Evolutionary conservation across 2,888 invertebrate species (phyloP).

Genomic region (Sceliomorpha sp.): DNA sequence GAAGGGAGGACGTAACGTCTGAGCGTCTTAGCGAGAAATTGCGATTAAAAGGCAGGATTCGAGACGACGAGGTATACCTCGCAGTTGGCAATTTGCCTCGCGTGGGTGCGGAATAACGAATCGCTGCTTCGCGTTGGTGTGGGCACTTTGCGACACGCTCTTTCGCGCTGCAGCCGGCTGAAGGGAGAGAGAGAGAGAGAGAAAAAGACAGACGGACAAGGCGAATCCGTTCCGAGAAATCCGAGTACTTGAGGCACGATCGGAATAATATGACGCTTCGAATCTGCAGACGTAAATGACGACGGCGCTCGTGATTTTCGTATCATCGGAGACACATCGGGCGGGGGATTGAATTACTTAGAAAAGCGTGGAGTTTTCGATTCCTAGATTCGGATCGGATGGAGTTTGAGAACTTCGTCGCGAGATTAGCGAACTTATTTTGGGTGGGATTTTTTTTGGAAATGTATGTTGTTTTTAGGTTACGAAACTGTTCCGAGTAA

Average conservation of each 20-base stretch:
- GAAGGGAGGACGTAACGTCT: conserved; percentile 38
- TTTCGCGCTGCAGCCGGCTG: conserved; percentile 49
- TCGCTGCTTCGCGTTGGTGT: conserved; percentile 59
- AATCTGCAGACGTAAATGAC: conserved; percentile 32
- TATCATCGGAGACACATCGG: not conserved
- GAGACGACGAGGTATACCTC: conserved; percentile 27
- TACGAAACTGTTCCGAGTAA: no score
- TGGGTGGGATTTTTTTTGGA: no score
- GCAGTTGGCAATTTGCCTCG: conserved; percentile 64
- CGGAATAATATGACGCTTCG: conserved; percentile 43
- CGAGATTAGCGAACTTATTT: no score
- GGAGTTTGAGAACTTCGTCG: no score
- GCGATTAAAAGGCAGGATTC: conserved; percentile 59
- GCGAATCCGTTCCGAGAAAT: conserved; percentile 53
- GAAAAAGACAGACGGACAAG: no score
- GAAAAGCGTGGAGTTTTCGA: no score
- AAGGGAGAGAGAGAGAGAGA: conserved; percentile 46
- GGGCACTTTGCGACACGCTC: conserved; percentile 34
- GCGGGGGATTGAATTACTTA: no score
- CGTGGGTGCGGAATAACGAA: conserved; percentile 71
- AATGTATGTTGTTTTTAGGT: no score
- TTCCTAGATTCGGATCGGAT: no score
- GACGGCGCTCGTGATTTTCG: conserved; percentile 16
- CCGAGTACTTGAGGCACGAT: conserved; percentile 42
- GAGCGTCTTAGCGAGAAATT: conserved; percentile 57